Percentiles rank a stretch among this genome's conserved stretches.
Evolutionary conservation across 1,140 invertebrate species (phyloP).

Genomic region (Heterodera schachtii): DNA sequence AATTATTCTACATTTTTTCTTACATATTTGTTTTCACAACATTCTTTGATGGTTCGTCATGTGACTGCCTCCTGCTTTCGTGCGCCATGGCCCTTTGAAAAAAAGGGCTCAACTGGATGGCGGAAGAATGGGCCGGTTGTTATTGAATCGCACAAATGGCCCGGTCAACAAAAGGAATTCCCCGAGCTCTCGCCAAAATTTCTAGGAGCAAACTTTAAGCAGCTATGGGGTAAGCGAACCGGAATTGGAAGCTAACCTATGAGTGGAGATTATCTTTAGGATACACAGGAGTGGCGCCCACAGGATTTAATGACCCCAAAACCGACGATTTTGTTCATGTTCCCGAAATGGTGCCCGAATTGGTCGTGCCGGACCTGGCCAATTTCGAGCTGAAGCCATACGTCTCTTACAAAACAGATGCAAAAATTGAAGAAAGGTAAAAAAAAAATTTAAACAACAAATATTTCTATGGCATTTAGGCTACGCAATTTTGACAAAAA

Average conservation of each 20-base stretch:
- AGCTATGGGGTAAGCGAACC: constrained; percentile 35
- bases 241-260: background rate
- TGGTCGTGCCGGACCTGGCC: constrained; percentile 85
- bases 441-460: background rate
- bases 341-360: constrained; percentile 86
- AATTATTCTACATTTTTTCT: too few species aligned
- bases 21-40: background rate
- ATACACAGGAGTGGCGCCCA: constrained; percentile 56
- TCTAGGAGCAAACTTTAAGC: constrained; percentile 44
- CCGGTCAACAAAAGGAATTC: constrained; percentile 60
- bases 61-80: constrained; percentile 46
- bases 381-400: constrained; percentile 83
- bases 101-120: constrained; percentile 53
- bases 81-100: constrained; percentile 60
- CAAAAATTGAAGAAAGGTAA: constrained; percentile 58
- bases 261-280: constrained; percentile 39
- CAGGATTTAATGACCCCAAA: constrained; percentile 54
- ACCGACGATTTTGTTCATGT: constrained; percentile 72
- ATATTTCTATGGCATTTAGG: background rate
- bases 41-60: constrained; percentile 47
- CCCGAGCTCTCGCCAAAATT: constrained; percentile 60
- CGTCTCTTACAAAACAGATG: constrained; percentile 78
- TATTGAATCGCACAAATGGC: constrained; percentile 37
- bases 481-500: constrained; percentile 5
- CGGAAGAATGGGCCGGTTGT: constrained; percentile 58